These are phyloP conservation scores for Andrena bucephala DNA, from an alignment of 2,888 invertebrate genomes.

Conservation along the genomic window DNA sequence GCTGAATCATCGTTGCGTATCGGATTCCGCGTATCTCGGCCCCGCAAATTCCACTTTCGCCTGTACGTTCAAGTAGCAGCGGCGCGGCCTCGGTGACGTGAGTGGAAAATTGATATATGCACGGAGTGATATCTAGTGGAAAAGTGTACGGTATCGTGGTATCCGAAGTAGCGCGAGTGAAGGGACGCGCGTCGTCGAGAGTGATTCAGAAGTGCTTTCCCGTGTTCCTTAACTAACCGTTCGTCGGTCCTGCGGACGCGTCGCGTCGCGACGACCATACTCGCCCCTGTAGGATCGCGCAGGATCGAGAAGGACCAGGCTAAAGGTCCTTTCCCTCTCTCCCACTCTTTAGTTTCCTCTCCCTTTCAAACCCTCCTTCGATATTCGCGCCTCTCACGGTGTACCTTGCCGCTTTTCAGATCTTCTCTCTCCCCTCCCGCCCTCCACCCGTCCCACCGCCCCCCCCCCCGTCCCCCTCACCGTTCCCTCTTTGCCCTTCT, in stretches of 20 bases:
- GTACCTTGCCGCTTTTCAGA: constrained; percentile 22
- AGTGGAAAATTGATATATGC: constrained; percentile 82
- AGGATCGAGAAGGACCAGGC: constrained; percentile 54
- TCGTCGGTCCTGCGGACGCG: constrained; percentile 72
- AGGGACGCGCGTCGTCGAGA: constrained; percentile 77
- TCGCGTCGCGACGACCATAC: constrained; percentile 68
- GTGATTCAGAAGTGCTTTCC: constrained; percentile 84
- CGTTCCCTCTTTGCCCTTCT: too few species aligned
- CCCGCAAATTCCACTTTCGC: constrained; percentile 57
- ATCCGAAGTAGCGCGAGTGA: constrained; percentile 67
- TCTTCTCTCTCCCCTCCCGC: not conserved
- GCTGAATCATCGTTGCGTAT: constrained; percentile 31
- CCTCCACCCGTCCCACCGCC: not conserved
- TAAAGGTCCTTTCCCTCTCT: constrained; percentile 56
- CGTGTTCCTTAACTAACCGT: constrained; percentile 84
- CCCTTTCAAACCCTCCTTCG: constrained; percentile 31
- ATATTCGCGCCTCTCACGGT: constrained; percentile 27
- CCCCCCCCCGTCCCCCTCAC: too few species aligned
- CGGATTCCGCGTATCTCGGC: constrained; percentile 24
- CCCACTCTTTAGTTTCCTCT: not conserved
- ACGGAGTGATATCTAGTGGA: constrained; percentile 74
- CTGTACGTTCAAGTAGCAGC: constrained; percentile 41
- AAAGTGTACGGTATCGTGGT: constrained; percentile 71
- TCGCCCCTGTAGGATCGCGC: constrained; percentile 54
- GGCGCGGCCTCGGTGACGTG: constrained; percentile 73